phyloP scores from a whole-genome alignment of 2,888 invertebrate species.

The Rugalucina vietnamica region DNA sequence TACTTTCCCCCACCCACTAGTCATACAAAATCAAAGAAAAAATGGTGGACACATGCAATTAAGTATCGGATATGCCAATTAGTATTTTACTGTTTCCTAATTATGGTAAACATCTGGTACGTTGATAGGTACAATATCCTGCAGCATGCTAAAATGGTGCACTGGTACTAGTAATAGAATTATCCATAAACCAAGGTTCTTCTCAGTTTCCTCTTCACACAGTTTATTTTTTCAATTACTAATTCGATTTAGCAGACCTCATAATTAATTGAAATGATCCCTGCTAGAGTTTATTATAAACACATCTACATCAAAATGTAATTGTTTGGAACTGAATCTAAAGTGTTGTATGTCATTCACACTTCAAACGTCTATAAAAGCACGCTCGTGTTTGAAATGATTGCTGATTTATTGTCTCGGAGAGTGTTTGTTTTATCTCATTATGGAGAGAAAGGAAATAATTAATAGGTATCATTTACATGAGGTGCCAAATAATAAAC shows the following conservation, averaged over 20 bases:
- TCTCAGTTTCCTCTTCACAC: too few species aligned
- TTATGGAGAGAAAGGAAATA: constrained; percentile 15
- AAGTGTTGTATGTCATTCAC: constrained; percentile 31
- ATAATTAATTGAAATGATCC: neutral
- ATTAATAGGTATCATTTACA: constrained; percentile 20
- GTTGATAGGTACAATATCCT: neutral
- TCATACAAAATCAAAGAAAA: too few species aligned
- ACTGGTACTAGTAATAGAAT: too few species aligned
- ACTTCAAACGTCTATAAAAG: constrained; percentile 13
- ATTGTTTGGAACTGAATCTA: neutral
- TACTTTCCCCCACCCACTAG: too few species aligned
- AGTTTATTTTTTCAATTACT: too few species aligned
- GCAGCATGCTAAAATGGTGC: neutral
- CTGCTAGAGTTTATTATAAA: constrained; percentile 4
- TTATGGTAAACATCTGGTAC: neutral
- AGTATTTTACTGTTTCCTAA: neutral
- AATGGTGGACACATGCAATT: too few species aligned
- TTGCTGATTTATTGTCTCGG: constrained; percentile 49
- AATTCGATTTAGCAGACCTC: too few species aligned
- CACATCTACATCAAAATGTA: constrained; percentile 9
- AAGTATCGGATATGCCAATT: too few species aligned
- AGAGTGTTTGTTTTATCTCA: constrained; percentile 57
- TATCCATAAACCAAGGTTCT: too few species aligned
- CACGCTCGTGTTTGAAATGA: constrained; percentile 50
- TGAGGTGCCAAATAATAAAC: constrained; percentile 3